Evolutionary conservation across 2,888 invertebrate genomes (phyloP), one percentile per base, ranked within the genome.

Genomic region (Drosophila formosana): DNA sequence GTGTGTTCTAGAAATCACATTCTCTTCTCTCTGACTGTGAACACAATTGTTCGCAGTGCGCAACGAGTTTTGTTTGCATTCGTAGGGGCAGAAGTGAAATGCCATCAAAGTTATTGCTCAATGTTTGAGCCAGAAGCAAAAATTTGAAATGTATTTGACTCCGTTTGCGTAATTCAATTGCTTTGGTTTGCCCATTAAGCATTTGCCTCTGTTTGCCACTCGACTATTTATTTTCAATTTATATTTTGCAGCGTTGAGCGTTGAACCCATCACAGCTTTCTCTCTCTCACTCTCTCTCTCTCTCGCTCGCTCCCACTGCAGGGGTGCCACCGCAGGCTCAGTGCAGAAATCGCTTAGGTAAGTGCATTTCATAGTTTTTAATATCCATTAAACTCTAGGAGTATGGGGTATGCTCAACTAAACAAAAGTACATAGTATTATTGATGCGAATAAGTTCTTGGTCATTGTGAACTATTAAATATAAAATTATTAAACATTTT

Each of bases 181-280:
- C 11, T 52, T 52, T 30, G 23, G 43, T 46, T 30, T 41, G 50
- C 0, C 53, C 13, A 11, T 28, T 56, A 32, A 69, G 51, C 57
- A 58, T 66, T 72, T 67, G 37, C 39, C 51, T 51, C n/a, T 62
- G 58, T 62, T 47, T 64, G 37, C 50, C 58, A 65, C 57, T 75
- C 49, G 50, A 45, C 41, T 72, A 79, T 78, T 81, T 80, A 71
- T 66, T 72, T 71, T 62, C 51, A 63, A 79, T 73, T 83, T 71
- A 58, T 68, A 68, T 66, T 72, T 55, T 63, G 18, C 25, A 57
- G 49, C 57, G 13, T 13, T 13, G 34, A 25, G 41, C 23, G 23
- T 53, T 46, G 11, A 37, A 26, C 26, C 8, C 34, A 4, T 11
- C 4, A 5, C 8, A 8, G 13, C 13, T 13, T 18, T 18, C 18